Base-by-base conservation (phyloP, 2,888 invertebrate genomes). In the Trachelus stipa region DNA sequence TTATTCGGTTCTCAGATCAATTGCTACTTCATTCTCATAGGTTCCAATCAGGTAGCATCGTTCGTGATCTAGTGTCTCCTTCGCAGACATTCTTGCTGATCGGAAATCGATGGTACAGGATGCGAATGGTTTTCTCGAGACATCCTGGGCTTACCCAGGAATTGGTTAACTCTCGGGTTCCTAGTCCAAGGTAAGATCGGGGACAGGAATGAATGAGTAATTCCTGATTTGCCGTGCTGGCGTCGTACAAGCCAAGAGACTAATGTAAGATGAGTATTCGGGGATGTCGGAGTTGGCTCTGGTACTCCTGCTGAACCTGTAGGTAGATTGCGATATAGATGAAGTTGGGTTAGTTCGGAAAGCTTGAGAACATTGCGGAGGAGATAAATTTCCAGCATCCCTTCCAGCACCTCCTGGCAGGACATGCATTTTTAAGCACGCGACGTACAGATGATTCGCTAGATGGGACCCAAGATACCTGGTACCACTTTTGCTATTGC, bases 371-470 rank as follows among this genome's bases (percentile, higher is more conserved):
- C 40, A 15, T 56, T 40, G 40, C 40, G 40, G 40, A 40, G 23
- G 40, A 23, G 6, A 40, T 40, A 40, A 40, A 40, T 40, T 71
- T 71, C 31, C 71, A 33, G 12, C 71, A 31, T 31, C 31, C 31
- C 30, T 33, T 33, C 69, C 69, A 33, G 30, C 30, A 11, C 71
- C 30, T 71, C 9, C 23, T 56, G 40, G 40, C 6, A 15, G 40
- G 40, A 56, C 71, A 31, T 71, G 33, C 71, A 71, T 71, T 71
- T 71, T 31, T 71, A 71, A 71, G 31, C 33, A 71, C 71, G 15
- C 71, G 71, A 71, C 71, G 12, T 71, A 12, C 2, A 71, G 15
- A 71, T 31, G 71, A 71, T 71, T 9, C 31, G 71, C 33, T 34
- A 9, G 71, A 56, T 56, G 23, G 23, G 23, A 56, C 4, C 40